Conservation (phyloP, 2,113 vertebrate species). For the Uria aalge region DNA sequence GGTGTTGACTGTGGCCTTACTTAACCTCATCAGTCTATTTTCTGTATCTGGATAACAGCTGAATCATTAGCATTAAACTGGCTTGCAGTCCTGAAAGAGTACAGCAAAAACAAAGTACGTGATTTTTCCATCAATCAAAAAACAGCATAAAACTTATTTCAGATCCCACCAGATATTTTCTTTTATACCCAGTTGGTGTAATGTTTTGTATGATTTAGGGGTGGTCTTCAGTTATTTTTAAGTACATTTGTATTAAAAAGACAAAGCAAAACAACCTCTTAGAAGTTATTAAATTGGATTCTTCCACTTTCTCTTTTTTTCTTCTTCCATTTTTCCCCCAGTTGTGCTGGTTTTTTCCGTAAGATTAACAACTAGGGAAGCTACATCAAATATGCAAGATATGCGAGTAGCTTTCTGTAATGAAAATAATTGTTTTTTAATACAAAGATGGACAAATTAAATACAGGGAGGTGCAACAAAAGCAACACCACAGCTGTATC, state of each 20-base stretch:
- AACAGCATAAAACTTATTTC: neutral
- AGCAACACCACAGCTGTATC: neutral
- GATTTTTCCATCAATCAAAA: neutral
- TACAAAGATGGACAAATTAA: neutral
- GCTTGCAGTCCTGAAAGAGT: neutral
- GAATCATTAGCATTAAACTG: neutral
- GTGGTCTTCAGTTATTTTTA: neutral
- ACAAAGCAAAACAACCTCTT: neutral
- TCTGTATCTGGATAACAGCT: constrained; percentile 1
- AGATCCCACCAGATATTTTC: neutral
- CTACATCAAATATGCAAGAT: neutral
- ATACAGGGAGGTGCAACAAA: neutral
- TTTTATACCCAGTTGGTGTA: neutral
- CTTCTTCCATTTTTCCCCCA: neutral
- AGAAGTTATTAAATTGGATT: neutral
- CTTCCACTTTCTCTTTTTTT: neutral
- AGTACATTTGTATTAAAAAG: neutral
- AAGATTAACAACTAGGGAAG: neutral
- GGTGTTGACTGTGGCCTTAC: neutral
- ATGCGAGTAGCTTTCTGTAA: neutral
- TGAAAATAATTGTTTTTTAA: neutral
- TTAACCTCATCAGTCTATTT: neutral
- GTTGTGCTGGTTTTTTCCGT: neutral
- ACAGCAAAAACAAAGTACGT: neutral
- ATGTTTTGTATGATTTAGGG: neutral